These are phyloP conservation scores for Leucoraja erinaceus DNA, from an alignment of 2,113 vertebrate species.

Conservation along the genomic window DNA sequence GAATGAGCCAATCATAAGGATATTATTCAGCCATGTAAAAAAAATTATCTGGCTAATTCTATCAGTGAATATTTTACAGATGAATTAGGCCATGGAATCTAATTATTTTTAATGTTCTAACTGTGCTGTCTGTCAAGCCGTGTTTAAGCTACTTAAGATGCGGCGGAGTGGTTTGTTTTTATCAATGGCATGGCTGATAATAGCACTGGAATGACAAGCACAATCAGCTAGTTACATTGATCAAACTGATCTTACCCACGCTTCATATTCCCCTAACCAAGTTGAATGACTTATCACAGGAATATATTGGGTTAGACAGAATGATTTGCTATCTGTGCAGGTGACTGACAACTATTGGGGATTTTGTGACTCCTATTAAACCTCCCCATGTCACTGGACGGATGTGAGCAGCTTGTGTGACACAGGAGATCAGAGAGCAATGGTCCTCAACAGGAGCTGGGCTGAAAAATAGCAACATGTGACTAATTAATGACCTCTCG, in stretches of 20 bases:
- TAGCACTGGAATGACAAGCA: constrained; percentile 48
- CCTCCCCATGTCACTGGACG: constrained; percentile 44
- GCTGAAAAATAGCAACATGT: constrained; percentile 52
- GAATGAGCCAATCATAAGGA: constrained; percentile 62
- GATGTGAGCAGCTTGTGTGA: constrained; percentile 43
- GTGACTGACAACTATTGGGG: constrained; percentile 37
- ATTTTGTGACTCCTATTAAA: constrained; percentile 39
- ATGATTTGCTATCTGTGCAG: constrained; percentile 40
- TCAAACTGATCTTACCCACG: constrained; percentile 43
- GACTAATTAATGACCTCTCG: constrained; percentile 78
- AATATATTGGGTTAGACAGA: constrained; percentile 41
- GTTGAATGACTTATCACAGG: neutral
- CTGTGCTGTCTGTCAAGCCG: constrained; percentile 61
- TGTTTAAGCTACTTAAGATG: constrained; percentile 49
- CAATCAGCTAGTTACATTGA: constrained; percentile 48
- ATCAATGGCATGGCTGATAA: constrained; percentile 48
- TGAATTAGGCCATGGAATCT: constrained; percentile 87
- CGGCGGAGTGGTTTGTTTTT: constrained; percentile 46
- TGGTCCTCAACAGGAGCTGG: constrained; percentile 57
- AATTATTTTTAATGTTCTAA: constrained; percentile 82
- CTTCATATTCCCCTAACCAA: constrained; percentile 39
- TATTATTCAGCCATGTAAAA: constrained; percentile 81
- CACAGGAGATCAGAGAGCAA: constrained; percentile 59
- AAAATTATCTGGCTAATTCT: constrained; percentile 98
- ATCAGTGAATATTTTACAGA: constrained; percentile 91